These are phyloP conservation scores for Myathropa florea DNA, from an alignment of 2,888 invertebrate species.

Conservation along the genomic window DNA sequence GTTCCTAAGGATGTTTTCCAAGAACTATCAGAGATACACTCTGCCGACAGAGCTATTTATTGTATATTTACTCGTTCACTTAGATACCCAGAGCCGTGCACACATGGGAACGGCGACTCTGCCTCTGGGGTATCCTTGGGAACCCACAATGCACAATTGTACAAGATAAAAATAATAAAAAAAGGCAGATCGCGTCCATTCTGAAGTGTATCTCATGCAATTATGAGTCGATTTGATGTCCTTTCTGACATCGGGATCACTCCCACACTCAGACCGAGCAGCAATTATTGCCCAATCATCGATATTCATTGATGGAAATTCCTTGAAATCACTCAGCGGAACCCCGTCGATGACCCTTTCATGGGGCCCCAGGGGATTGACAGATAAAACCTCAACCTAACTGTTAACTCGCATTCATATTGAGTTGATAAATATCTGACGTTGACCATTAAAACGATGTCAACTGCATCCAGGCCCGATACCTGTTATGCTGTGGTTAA, in stretches of 20 bases:
- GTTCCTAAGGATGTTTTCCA: conserved; percentile 39
- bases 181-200: too few relatives aligned
- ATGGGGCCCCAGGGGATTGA: not conserved
- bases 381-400: conserved; percentile 25
- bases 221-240: conserved; percentile 51
- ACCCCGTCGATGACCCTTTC: conserved; percentile 1
- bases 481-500: not conserved
- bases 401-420: not conserved
- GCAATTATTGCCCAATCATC: conserved; percentile 26
- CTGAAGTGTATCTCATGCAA: conserved; percentile 1
- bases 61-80: not conserved
- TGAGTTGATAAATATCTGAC: not conserved
- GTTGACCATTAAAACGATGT: not conserved
- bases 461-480: not conserved
- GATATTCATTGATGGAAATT: conserved; percentile 9
- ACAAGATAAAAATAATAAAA: not conserved
- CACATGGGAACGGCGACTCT: too few relatives aligned
- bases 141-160: not conserved
- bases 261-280: not conserved
- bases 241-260: not conserved
- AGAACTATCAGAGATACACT: conserved; percentile 7
- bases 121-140: not conserved
- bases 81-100: not conserved
- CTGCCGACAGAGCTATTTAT: conserved; percentile 29
- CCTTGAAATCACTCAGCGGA: conserved; percentile 11